Evolutionary conservation across 1,140 invertebrate genomes (phyloP).

Genomic region (Papilio aristodemus): DNA sequence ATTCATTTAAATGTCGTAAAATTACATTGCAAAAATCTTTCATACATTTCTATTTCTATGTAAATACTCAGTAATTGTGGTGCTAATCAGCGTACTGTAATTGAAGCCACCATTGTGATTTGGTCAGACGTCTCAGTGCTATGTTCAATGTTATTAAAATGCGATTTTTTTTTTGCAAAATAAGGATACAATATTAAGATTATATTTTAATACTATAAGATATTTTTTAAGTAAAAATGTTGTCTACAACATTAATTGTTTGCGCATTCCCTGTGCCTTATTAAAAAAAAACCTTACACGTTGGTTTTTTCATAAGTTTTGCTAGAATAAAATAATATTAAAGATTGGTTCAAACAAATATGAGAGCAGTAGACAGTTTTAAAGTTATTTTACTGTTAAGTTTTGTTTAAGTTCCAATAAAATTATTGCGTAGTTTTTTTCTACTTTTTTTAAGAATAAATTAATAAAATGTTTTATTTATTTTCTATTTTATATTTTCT

Average conservation of each 20-base stretch:
- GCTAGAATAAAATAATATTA: conserved; percentile 20
- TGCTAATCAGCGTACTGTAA: too few species aligned
- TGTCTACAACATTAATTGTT: conserved; percentile 43
- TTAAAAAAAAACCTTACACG: conserved; percentile 34
- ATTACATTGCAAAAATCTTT: too few species aligned
- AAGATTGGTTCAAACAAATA: neutral
- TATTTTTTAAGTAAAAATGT: conserved; percentile 32
- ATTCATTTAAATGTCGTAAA: too few species aligned
- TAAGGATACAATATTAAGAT: neutral
- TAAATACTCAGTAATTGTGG: too few species aligned
- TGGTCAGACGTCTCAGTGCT: too few species aligned
- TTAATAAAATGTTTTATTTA: neutral
- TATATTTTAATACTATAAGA: conserved; percentile 1
- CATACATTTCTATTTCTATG: too few species aligned
- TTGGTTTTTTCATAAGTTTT: too few species aligned
- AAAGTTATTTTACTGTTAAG: neutral
- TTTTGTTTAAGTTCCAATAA: neutral
- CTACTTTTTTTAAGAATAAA: neutral
- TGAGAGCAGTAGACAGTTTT: neutral
- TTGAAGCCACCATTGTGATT: too few species aligned
- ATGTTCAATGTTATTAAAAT: neutral
- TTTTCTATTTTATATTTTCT: neutral
- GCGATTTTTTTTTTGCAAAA: neutral
- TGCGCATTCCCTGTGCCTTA: conserved; percentile 75
- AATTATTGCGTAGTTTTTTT: conserved; percentile 4